Conservation (phyloP, 2,113 vertebrate genomes). For the Cryptoleucopteryx plumbea region DNA sequence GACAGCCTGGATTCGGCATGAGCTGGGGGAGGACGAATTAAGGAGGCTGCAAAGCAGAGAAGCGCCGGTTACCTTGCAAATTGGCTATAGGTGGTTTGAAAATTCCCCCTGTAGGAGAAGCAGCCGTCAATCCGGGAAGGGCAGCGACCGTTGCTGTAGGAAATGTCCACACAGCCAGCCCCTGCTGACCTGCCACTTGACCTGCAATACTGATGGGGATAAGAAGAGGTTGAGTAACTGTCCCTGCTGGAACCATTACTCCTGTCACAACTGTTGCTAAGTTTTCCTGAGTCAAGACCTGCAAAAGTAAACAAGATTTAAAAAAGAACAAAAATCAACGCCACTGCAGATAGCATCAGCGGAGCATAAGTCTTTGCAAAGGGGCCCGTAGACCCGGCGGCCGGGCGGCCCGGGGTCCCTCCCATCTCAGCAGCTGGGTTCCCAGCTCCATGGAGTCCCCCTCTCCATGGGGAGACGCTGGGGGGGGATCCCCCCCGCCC, state of each 20-base stretch:
- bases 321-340: conserved; percentile 80
- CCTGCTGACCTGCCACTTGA: conserved; percentile 89
- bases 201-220: conserved; percentile 95
- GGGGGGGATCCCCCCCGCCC: not conserved
- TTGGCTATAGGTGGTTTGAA: conserved; percentile 90
- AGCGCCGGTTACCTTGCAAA: conserved; percentile 84
- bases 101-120: conserved; percentile 82
- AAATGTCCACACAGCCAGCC: conserved; percentile 92
- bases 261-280: conserved; percentile 95
- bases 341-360: conserved; percentile 61
- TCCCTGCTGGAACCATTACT: conserved; percentile 93
- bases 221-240: conserved; percentile 93
- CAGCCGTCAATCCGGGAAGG: conserved; percentile 85
- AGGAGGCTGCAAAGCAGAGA: not conserved
- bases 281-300: conserved; percentile 97
- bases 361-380: not conserved
- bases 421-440: not conserved
- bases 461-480: not conserved
- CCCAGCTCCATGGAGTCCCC: not conserved
- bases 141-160: conserved; percentile 90
- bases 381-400: not conserved
- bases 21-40: not conserved
- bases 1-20: not conserved
- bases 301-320: conserved; percentile 79
- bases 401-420: not conserved